Evolutionary conservation across 2,797 vertebrate species (phyloP).

Genomic region (Leucoraja ocellata): DNA sequence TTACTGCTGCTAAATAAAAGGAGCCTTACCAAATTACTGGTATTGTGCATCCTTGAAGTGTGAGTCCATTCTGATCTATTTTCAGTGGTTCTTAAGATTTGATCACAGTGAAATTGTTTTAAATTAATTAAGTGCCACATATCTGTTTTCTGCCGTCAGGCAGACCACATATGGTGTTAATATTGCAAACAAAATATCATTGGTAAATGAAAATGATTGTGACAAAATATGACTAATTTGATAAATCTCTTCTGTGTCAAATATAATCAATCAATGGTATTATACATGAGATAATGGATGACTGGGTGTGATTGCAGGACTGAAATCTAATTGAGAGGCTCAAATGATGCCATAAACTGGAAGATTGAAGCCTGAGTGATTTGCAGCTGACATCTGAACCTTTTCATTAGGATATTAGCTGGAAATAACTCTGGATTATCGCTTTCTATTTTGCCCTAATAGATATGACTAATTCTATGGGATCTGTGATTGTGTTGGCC

Average conservation of each 20-base stretch:
- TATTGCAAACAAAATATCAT: slow-evolving; percentile 6
- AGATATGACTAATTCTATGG: background rate
- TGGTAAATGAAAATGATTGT: slow-evolving; percentile 17
- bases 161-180: background rate
- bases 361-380: background rate
- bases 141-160: background rate
- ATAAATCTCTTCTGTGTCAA: background rate
- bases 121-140: background rate
- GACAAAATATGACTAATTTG: slow-evolving; percentile 27
- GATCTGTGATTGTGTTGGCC: background rate
- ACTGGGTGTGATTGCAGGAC: background rate
- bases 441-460: background rate
- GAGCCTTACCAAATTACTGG: background rate
- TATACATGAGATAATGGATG: background rate
- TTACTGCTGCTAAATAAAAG: background rate
- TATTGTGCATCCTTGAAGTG: background rate
- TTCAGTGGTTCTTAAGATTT: background rate
- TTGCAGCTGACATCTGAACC: slow-evolving; percentile 7
- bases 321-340: slow-evolving; percentile 31
- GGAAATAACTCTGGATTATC: background rate
- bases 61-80: background rate
- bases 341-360: slow-evolving; percentile 1
- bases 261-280: background rate
- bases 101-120: background rate
- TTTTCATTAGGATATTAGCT: slow-evolving; percentile 20